Evolutionary conservation across 2,113 vertebrate species (phyloP).

Genomic region (Felis chaus): DNA sequence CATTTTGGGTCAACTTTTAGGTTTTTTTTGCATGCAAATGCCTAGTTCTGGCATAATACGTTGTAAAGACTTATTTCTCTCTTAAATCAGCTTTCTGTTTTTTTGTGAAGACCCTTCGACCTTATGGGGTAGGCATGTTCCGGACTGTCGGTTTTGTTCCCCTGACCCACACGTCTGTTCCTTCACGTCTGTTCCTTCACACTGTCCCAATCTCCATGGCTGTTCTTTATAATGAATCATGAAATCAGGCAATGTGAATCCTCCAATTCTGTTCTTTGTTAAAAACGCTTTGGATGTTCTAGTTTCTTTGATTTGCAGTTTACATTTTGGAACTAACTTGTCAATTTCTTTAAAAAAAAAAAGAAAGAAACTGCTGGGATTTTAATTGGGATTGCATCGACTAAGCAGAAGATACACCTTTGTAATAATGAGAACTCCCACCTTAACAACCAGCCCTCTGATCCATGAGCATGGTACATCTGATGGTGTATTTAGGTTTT

Average conservation of each 20-base stretch:
- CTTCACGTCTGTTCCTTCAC: background rate
- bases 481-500: background rate
- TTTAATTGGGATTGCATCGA: background rate
- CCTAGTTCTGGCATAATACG: background rate
- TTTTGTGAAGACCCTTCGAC: background rate
- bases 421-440: background rate
- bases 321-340: background rate
- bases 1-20: background rate
- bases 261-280: background rate
- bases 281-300: background rate
- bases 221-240: background rate
- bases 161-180: rapidly evolving
- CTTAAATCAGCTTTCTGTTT: background rate
- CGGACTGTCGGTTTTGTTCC: no score
- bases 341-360: background rate
- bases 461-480: background rate
- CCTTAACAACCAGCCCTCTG: no score
- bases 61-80: background rate
- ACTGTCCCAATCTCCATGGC: background rate
- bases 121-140: rapidly evolving
- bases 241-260: background rate
- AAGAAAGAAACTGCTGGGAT: background rate
- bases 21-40: background rate
- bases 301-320: background rate
- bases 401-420: background rate